These are phyloP conservation scores for Alosa sapidissima DNA, from an alignment of 2,797 vertebrate species.

Conservation along the genomic window DNA sequence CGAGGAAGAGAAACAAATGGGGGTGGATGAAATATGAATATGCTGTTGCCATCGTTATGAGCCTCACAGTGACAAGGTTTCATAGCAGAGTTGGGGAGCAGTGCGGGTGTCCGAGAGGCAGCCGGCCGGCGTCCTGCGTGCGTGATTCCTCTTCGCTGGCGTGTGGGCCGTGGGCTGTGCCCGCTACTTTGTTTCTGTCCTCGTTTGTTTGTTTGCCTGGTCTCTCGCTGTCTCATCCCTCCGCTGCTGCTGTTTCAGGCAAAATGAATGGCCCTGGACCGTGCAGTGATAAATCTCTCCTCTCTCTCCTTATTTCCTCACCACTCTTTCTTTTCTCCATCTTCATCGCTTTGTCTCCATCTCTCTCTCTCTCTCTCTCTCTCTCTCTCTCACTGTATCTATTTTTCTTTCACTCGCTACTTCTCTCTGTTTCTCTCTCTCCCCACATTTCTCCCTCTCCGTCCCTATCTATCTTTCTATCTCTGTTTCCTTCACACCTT, in stretches of 20 bases:
- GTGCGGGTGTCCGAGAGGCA: constrained; percentile 24
- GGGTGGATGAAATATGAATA: constrained; percentile 54
- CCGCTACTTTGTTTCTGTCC: constrained; percentile 1
- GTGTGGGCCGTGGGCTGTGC: background rate
- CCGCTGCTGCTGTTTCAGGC: background rate
- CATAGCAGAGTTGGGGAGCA: background rate
- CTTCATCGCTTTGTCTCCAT: constrained; percentile 30
- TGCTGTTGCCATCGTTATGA: constrained; percentile 54
- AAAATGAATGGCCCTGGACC: constrained; percentile 31
- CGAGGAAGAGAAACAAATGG: constrained; percentile 37
- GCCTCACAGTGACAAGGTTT: constrained; percentile 51
- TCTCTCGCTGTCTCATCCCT: background rate
- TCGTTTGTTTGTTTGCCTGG: background rate
- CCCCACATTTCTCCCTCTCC: constrained; percentile 1
- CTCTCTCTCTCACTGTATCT: background rate
- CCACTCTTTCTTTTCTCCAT: constrained; percentile 16
- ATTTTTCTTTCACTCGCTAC: constrained; percentile 4
- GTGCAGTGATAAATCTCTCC: constrained; percentile 10
- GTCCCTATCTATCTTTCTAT: constrained; percentile 38
- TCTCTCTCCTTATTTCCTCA: constrained; percentile 10
- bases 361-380: constrained; percentile 29
- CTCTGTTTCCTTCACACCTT: constrained; percentile 10
- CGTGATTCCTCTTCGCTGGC: background rate
- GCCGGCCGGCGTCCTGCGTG: constrained; percentile 26
- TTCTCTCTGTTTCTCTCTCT: background rate